Conservation (phyloP, 2,797 vertebrate genomes). For the Naso thynnoides region DNA sequence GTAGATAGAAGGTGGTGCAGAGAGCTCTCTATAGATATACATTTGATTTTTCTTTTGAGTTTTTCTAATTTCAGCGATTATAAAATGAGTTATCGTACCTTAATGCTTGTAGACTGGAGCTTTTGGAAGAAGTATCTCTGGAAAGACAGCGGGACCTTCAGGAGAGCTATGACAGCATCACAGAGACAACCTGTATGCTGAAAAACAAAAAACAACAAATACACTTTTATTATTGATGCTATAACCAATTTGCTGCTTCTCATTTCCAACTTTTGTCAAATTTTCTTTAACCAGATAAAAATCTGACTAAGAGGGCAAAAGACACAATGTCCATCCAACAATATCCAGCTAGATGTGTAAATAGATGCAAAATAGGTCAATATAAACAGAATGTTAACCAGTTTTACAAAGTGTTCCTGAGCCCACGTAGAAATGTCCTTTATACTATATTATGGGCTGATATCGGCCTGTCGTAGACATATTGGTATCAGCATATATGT, state of each 20-base stretch:
- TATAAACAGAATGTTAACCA: too few relatives aligned
- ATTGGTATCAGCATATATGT: too few relatives aligned
- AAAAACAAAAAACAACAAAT: conserved; percentile 40
- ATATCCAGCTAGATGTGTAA: not conserved
- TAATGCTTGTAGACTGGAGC: conserved; percentile 98
- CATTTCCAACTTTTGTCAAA: not conserved
- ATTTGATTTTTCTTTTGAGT: too few relatives aligned
- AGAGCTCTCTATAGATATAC: too few relatives aligned
- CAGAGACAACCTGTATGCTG: conserved; percentile 97
- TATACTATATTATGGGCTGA: too few relatives aligned
- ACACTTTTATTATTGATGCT: not conserved
- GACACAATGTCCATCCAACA: not conserved
- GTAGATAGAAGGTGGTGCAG: too few relatives aligned
- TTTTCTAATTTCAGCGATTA: not conserved
- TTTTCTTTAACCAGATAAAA: not conserved
- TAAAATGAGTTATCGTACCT: conserved; percentile 82
- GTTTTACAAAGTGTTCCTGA: too few relatives aligned
- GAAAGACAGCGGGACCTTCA: conserved; percentile 97
- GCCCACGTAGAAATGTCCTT: too few relatives aligned
- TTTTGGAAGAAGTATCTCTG: conserved; percentile 99
- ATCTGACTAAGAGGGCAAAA: not conserved
- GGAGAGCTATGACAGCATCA: conserved; percentile 93
- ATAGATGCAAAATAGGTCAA: too few relatives aligned
- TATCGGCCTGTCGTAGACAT: too few relatives aligned
- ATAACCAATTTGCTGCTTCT: not conserved